Evolutionary conservation across 1,140 invertebrate genomes (phyloP).

Genomic region (roundworm (Caenorhabditis elegans)): WBcel235 BX284606.5:2769501-2770000

Average conservation of each 20-base stretch:
- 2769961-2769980: constrained; percentile 10
- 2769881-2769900: constrained; percentile 14
- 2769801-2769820: neutral
- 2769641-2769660: no score
- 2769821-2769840: neutral
- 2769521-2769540: no score
- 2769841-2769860: neutral
- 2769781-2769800: neutral
- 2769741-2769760: neutral
- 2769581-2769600: no score
- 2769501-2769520: no score
- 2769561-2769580: no score
- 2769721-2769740: no score
- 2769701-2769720: neutral
- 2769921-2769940: neutral
- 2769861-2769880: neutral
- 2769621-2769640: no score
- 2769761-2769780: neutral
- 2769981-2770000: constrained; percentile 27
- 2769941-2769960: neutral
- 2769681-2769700: no score
- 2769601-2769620: no score
- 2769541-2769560: no score
- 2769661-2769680: no score
- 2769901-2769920: constrained; percentile 10